Percentiles rank a stretch among this genome's conserved stretches.
Conservation (phyloP, 2,797 vertebrate species). For the Crocodylus rhombifer region DNA sequence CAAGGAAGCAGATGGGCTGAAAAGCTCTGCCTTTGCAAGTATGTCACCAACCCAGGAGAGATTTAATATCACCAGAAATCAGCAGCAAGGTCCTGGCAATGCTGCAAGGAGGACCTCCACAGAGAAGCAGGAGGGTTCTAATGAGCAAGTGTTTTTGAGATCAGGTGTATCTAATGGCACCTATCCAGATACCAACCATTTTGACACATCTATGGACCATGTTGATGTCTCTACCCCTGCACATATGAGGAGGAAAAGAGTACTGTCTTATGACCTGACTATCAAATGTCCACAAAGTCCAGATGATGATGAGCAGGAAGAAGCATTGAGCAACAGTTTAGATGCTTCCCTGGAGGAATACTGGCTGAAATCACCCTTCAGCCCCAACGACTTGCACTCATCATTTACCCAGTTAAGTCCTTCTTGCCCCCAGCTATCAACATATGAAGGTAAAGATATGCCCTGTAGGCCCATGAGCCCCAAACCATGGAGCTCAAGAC, state of each 20-base stretch:
- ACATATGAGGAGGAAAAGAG: constrained; percentile 77
- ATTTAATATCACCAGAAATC: background rate
- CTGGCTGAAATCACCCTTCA: constrained; percentile 72
- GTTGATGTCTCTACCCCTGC: constrained; percentile 58
- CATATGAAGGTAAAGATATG: constrained; percentile 69
- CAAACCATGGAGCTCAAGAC: constrained; percentile 87
- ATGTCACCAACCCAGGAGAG: constrained; percentile 42
- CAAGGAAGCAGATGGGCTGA: constrained; percentile 81
- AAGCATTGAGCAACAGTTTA: constrained; percentile 68
- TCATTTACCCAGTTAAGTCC: constrained; percentile 70
- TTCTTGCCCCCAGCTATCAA: constrained; percentile 72
- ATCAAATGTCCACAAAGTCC: constrained; percentile 50
- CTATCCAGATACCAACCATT: constrained; percentile 32
- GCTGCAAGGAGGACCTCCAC: constrained; percentile 20
- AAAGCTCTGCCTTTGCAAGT: constrained; percentile 71
- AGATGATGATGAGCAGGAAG: constrained; percentile 41
- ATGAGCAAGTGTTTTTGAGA: constrained; percentile 16
- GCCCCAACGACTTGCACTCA: constrained; percentile 55
- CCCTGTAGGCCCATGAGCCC: constrained; percentile 90
- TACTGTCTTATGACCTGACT: constrained; percentile 68
- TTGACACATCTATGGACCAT: constrained; percentile 58
- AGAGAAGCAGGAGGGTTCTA: constrained; percentile 55
- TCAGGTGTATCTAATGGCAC: constrained; percentile 45
- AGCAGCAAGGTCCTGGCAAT: constrained; percentile 14
- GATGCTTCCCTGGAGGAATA: constrained; percentile 66